Evolutionary conservation across 2,888 invertebrate genomes (phyloP).

Genomic region (Diloba caeruleocephala): DNA sequence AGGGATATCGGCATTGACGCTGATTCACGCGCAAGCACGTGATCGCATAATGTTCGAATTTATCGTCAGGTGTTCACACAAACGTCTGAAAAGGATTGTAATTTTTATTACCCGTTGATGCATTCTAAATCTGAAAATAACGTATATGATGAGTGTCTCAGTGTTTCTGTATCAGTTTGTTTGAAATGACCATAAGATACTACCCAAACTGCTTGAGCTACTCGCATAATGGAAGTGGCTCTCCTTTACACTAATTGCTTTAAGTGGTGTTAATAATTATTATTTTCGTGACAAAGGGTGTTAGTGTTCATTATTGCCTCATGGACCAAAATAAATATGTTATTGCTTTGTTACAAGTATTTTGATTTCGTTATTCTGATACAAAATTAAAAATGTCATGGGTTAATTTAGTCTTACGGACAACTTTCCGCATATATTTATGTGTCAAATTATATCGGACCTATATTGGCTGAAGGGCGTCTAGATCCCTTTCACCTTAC

Average conservation of each 20-base stretch:
- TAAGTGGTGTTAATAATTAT: constrained; percentile 10
- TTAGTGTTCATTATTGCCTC: constrained; percentile 1
- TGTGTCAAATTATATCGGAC: constrained; percentile 29
- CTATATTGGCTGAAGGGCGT: constrained; percentile 48
- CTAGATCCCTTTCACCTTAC: constrained; percentile 45
- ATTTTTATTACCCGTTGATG: constrained; percentile 50
- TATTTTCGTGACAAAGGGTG: constrained; percentile 19
- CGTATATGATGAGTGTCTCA: constrained; percentile 39
- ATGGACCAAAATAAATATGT: not conserved
- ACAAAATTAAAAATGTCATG: constrained; percentile 11
- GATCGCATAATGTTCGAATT: constrained; percentile 41
- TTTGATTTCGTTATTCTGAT: too few species aligned
- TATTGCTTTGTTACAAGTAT: too few species aligned
- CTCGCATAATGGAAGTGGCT: constrained; percentile 3
- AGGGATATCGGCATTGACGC: constrained; percentile 6
- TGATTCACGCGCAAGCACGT: constrained; percentile 46
- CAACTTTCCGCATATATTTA: constrained; percentile 19
- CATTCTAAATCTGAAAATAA: constrained; percentile 51
- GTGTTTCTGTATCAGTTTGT: constrained; percentile 43
- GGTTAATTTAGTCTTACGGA: constrained; percentile 24
- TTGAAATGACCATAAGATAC: constrained; percentile 36
- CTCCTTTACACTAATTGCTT: constrained; percentile 24
- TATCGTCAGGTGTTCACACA: constrained; percentile 37
- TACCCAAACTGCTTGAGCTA: constrained; percentile 27
- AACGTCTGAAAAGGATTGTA: constrained; percentile 43